These are phyloP conservation scores for Yponomeuta evonymella DNA, from an alignment of 2,888 invertebrate species.

Conservation along the genomic window DNA sequence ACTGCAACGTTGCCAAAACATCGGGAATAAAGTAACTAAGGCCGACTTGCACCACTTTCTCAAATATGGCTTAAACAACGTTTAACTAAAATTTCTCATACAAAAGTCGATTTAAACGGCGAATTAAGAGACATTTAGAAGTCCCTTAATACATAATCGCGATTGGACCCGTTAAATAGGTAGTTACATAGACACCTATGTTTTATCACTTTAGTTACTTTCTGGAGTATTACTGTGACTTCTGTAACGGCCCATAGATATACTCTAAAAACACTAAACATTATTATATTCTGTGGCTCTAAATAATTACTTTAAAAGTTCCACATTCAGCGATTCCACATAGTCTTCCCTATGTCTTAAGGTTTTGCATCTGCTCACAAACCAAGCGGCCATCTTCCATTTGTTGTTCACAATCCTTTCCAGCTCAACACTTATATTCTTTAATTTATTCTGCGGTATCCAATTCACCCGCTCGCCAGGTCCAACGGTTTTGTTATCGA, in stretches of 20 bases:
- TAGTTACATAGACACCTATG: too few species aligned
- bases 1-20: too few species aligned
- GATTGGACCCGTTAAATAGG: too few species aligned
- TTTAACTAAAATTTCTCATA: too few species aligned
- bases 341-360: constrained; percentile 42
- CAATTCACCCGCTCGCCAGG: constrained; percentile 43
- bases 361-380: constrained; percentile 44
- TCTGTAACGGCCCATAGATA: neutral
- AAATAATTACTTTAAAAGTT: constrained; percentile 22
- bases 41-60: too few species aligned
- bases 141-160: too few species aligned
- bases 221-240: neutral
- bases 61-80: too few species aligned
- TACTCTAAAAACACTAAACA: neutral
- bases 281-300: neutral
- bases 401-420: constrained; percentile 35
- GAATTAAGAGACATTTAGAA: too few species aligned
- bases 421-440: constrained; percentile 28
- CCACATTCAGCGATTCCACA: constrained; percentile 40
- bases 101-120: too few species aligned
- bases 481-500: constrained; percentile 40
- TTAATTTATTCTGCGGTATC: constrained; percentile 22
- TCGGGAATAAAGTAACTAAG: too few species aligned
- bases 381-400: constrained; percentile 51
- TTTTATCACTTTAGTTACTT: neutral